Conservation (phyloP, 2,888 invertebrate genomes). For the Agonopterix arenella region DNA sequence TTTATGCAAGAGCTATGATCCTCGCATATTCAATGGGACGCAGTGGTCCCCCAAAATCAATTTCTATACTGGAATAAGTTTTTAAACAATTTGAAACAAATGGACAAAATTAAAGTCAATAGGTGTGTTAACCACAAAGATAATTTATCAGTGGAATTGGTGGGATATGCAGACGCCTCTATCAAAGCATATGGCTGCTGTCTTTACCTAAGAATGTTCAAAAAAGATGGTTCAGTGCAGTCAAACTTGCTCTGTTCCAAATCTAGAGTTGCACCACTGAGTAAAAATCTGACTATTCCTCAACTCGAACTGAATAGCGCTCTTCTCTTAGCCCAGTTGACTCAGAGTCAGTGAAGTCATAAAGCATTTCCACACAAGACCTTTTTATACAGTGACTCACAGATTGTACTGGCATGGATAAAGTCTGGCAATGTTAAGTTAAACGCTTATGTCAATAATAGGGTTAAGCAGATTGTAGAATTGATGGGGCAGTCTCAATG, state of each 20-base stretch:
- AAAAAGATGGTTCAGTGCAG: slow-evolving; percentile 1
- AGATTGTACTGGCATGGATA: slow-evolving; percentile 4
- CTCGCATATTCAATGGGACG: slow-evolving; percentile 4
- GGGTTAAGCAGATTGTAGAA: slow-evolving; percentile 1
- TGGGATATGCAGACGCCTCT: slow-evolving; percentile 13
- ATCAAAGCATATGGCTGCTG: slow-evolving; percentile 11
- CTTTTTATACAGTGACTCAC: slow-evolving; percentile 4
- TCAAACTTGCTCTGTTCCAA: slow-evolving; percentile 10
- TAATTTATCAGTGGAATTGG: slow-evolving; percentile 5
- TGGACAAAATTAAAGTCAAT: background rate
- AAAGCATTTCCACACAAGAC: background rate
- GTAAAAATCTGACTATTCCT: slow-evolving; percentile 10
- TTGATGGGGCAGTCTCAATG: background rate
- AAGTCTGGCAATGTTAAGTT: background rate
- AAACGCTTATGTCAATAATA: slow-evolving; percentile 2
- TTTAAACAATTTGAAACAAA: background rate
- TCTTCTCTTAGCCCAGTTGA: slow-evolving; percentile 5
- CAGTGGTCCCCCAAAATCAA: slow-evolving; percentile 5
- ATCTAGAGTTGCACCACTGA: slow-evolving; percentile 9
- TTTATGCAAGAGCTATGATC: slow-evolving; percentile 13
- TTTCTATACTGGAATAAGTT: slow-evolving; percentile 3
- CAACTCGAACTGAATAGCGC: slow-evolving; percentile 6
- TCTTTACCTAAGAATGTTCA: slow-evolving; percentile 10
- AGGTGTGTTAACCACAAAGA: background rate
- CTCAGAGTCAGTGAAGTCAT: background rate